Evolutionary conservation across 2,113 vertebrate species (phyloP).

Genomic region (Chitala chitala): DNA sequence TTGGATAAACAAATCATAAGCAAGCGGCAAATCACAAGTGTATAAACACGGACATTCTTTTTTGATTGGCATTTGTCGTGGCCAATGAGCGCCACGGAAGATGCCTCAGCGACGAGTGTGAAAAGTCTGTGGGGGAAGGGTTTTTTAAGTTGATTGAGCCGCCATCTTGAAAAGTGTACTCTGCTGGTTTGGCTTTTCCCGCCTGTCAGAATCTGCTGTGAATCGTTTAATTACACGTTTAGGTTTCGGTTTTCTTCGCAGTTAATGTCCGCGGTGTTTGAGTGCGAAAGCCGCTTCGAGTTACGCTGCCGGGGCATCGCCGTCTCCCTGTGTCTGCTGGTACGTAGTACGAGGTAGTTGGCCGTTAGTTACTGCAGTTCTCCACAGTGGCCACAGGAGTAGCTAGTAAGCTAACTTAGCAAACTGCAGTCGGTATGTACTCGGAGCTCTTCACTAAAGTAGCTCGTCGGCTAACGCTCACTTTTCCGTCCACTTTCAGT

Average conservation of each 20-base stretch:
- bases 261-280: slow-evolving; percentile 30
- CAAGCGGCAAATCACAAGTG: neutral
- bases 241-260: slow-evolving; percentile 20
- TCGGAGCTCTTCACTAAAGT: neutral
- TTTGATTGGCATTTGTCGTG: slow-evolving; percentile 25
- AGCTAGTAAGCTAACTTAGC: slow-evolving; percentile 34
- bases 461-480: neutral
- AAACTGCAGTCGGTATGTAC: neutral
- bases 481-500: neutral
- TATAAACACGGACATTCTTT: neutral
- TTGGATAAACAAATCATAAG: neutral
- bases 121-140: slow-evolving; percentile 59
- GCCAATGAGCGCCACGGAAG: slow-evolving; percentile 46
- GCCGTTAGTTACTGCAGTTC: slow-evolving; percentile 36
- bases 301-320: slow-evolving; percentile 52
- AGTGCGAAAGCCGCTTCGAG: slow-evolving; percentile 42
- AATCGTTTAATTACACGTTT: slow-evolving; percentile 44
- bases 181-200: slow-evolving; percentile 58
- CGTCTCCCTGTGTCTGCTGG: slow-evolving; percentile 51
- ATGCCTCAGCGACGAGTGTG: slow-evolving; percentile 46
- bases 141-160: slow-evolving; percentile 60
- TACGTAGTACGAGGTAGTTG: slow-evolving; percentile 63
- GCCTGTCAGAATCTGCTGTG: slow-evolving; percentile 60
- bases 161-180: slow-evolving; percentile 71
- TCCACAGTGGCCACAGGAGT: slow-evolving; percentile 40